A percentile compares a stretch with the other conserved stretches of the same genome.
Evolutionary conservation across 2,113 vertebrate genomes (phyloP).

Genomic region (Anolis carolinensis): DNA sequence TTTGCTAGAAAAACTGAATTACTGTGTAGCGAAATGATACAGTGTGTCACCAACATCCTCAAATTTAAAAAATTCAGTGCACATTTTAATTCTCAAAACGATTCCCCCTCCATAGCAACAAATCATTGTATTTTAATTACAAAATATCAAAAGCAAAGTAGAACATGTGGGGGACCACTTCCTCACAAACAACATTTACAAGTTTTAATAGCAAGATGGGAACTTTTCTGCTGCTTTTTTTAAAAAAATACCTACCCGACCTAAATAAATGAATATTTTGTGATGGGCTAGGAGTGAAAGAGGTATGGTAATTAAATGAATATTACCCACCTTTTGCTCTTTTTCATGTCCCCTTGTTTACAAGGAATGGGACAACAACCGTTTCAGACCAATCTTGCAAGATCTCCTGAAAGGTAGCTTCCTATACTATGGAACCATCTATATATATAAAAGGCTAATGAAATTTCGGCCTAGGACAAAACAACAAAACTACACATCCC

Average conservation of each 20-base stretch:
- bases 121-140: neutral
- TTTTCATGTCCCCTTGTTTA: neutral
- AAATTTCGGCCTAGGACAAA: no score
- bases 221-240: neutral
- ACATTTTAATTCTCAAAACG: neutral
- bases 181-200: neutral
- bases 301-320: neutral
- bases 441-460: no score
- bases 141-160: neutral
- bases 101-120: neutral
- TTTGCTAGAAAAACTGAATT: no score
- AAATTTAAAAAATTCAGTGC: no score
- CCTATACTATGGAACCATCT: slow-evolving; percentile 30
- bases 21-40: no score
- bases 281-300: neutral
- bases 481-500: no score
- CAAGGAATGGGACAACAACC: neutral
- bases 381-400: neutral
- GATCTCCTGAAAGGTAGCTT: neutral
- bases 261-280: neutral
- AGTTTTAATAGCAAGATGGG: neutral
- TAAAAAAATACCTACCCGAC: neutral
- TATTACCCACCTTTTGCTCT: neutral
- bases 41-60: no score
- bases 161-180: neutral